Base-by-base conservation (phyloP, 2,888 invertebrate species). In the Cryptosula pallasiana region DNA sequence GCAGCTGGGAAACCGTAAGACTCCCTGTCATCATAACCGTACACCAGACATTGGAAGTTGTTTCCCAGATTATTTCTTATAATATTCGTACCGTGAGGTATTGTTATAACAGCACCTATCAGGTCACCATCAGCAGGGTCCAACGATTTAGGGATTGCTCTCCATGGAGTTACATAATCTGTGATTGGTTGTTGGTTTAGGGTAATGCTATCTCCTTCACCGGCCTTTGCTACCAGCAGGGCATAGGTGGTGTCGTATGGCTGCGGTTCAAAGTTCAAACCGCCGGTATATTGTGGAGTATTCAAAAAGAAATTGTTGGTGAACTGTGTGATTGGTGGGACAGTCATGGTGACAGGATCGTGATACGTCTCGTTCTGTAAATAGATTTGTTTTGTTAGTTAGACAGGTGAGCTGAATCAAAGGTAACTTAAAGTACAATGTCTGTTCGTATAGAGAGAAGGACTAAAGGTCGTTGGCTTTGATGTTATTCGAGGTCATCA, bases 11-110 rank as follows among this genome's bases (percentile, higher is more conserved):
- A 63, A 5, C 63, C 63, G n/a, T 63, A 63, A 5, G 63, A 63
- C 63, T 63, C 63, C 32, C 63, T 63, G 63, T 63, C 63, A 27
- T 63, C 63, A 63, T 63, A 63, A 9, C 63, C 63, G n/a, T 63
- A 63, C 29, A 63, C 63, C 13, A 63, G 27, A 63, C 63, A 63
- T 32, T 63, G 63, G 34, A 63, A 63, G 63, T 63, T 63, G 34
- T 20, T 27, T 5, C 63, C 63, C n/a, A 29, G 32, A 32, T 34
- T 63, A 27, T 63, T 63, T 32, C 63, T 27, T 25, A 63, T 63
- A 13, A 63, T 63, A 27, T 63, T 63, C 2, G 63, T 63, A 13
- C 63, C 63, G 63, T 63, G 63, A 13, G 63, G 32, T 3, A 63
- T 63, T 20, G 13, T 27, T 2, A 63, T 32, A n/a, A 63, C 63